phyloP scores from a whole-genome alignment of 2,113 vertebrate species.

The Sminthopsis crassicaudata region DNA sequence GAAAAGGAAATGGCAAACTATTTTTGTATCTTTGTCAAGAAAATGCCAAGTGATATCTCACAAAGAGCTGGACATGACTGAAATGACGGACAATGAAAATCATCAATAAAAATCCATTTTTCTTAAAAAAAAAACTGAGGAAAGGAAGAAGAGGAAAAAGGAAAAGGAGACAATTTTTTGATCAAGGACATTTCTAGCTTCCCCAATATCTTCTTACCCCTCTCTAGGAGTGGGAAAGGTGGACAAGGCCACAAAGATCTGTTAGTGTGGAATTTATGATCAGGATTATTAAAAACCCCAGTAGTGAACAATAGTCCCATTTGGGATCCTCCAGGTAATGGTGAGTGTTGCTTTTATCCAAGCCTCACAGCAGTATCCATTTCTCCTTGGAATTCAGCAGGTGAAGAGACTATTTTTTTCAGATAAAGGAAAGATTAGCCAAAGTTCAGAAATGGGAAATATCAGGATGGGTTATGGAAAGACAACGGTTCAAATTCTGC shows the following conservation, averaged over 20 bases:
- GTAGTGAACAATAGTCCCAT: background rate
- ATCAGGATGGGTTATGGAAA: background rate
- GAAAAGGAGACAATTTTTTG: background rate
- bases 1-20: background rate
- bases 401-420: background rate
- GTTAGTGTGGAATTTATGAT: background rate
- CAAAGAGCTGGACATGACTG: background rate
- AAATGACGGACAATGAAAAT: background rate
- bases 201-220: background rate
- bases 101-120: background rate
- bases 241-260: slow-evolving; percentile 55
- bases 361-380: background rate
- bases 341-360: slow-evolving; percentile 5
- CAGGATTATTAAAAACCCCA: background rate
- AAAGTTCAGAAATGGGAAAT: background rate
- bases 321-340: slow-evolving; percentile 52
- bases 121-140: background rate
- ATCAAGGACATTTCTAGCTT: slow-evolving; percentile 58
- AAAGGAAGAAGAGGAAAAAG: background rate
- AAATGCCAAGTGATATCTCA: background rate
- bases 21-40: background rate
- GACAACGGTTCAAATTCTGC: background rate
- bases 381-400: background rate
- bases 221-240: slow-evolving; percentile 42
- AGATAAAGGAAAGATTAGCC: background rate